Percentiles rank a stretch among this genome's conserved stretches.
Evolutionary conservation across 2,888 invertebrate species (phyloP).

Genomic region (Mesoligia furuncula): DNA sequence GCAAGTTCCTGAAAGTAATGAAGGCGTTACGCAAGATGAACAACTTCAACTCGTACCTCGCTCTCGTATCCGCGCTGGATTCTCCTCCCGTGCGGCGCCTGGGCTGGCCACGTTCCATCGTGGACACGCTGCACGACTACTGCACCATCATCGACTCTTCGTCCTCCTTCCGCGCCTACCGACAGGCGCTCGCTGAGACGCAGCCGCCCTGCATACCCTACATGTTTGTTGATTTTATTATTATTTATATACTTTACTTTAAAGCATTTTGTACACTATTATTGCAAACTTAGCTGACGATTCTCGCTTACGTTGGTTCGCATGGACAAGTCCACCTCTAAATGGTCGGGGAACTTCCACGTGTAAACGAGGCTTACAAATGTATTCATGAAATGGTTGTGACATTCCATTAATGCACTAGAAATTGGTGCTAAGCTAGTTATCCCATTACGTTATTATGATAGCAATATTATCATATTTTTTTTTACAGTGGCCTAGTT

Average conservation of each 20-base stretch:
- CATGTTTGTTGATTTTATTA: constrained; percentile 93
- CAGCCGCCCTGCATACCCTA: constrained; percentile 99
- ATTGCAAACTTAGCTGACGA: background rate
- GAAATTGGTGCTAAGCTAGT: background rate
- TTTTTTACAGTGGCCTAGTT: constrained; percentile 95
- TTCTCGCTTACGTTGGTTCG: background rate
- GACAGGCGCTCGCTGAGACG: constrained; percentile 98
- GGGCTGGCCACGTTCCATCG: constrained; percentile 98
- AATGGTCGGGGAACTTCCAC: background rate
- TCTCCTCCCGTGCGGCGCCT: constrained; percentile 98
- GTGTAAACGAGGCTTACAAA: background rate
- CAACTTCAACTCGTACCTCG: constrained; percentile 99
- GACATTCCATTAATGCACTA: background rate
- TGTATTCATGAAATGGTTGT: background rate
- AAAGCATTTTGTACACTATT: background rate
- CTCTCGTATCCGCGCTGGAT: constrained; percentile 98
- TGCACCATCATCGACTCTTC: constrained; percentile 99
- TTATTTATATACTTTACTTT: background rate
- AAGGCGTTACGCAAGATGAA: constrained; percentile 98
- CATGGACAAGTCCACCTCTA: background rate
- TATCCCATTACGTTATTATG: background rate
- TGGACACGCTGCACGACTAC: constrained; percentile 98
- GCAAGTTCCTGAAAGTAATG: constrained; percentile 99
- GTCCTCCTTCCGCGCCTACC: constrained; percentile 99
- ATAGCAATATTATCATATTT: background rate